A percentile compares a stretch with the other conserved stretches of the same genome.
These are phyloP conservation scores for Camponotus pennsylvanicus DNA, from an alignment of 1,140 invertebrate species.

Conservation along the genomic window DNA sequence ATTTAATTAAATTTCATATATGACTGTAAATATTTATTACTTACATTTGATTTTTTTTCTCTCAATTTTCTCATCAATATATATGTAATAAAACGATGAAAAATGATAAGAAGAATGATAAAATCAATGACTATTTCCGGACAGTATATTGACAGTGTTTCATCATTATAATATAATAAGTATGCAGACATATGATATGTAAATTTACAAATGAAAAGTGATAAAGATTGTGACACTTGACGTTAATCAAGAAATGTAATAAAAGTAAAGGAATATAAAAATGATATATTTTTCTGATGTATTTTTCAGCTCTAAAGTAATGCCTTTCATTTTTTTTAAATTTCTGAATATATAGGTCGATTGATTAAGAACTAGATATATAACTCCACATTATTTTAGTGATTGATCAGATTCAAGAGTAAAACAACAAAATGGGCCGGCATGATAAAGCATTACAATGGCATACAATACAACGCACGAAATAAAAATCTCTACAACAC, in stretches of 20 bases:
- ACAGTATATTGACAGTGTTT: not conserved
- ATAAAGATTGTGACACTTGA: not conserved
- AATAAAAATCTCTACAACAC: constrained; percentile 41
- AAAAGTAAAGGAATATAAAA: not conserved
- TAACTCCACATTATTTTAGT: not conserved
- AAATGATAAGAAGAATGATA: too few species aligned
- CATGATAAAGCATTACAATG: not conserved
- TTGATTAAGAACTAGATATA: constrained; percentile 2
- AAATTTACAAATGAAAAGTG: not conserved
- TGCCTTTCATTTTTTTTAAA: not conserved
- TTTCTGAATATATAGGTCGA: not conserved
- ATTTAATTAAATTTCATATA: not conserved
- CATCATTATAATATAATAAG: not conserved
- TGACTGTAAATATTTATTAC: not conserved
- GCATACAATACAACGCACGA: not conserved
- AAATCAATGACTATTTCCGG: not conserved
- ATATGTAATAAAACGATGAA: too few species aligned
- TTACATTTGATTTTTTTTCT: not conserved
- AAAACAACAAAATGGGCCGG: constrained; percentile 5
- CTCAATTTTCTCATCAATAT: not conserved
- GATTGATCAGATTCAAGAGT: constrained; percentile 11
- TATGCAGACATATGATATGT: not conserved
- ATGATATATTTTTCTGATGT: not conserved
- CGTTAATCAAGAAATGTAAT: not conserved
- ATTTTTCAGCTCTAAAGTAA: not conserved